These are phyloP conservation scores for Sclerurus mexicanus DNA, from an alignment of 2,113 vertebrate species.

Conservation along the genomic window DNA sequence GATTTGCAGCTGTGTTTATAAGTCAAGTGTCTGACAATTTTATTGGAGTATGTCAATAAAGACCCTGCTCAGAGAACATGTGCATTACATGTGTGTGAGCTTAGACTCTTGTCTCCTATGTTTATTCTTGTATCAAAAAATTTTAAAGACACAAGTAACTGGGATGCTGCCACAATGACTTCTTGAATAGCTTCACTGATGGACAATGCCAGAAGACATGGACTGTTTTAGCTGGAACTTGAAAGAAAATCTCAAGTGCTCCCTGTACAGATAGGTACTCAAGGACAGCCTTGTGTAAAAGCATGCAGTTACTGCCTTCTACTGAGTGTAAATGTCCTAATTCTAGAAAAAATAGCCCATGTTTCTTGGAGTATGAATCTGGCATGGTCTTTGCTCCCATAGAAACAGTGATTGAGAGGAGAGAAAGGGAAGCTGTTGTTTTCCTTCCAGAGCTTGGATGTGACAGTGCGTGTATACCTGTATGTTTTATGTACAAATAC, in stretches of 20 bases:
- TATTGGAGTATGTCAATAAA: background rate
- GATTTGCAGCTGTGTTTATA: background rate
- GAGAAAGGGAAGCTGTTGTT: background rate
- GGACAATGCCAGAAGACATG: background rate
- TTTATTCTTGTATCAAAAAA: background rate
- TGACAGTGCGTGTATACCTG: background rate
- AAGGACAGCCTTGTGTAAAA: background rate
- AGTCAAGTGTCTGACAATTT: background rate
- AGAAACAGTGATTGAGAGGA: background rate
- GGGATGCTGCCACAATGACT: background rate
- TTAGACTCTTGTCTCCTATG: background rate
- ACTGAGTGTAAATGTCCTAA: background rate
- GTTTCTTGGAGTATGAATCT: background rate
- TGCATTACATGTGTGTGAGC: background rate
- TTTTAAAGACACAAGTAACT: background rate
- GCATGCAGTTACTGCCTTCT: background rate
- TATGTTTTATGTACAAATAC: background rate
- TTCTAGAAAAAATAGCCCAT: background rate
- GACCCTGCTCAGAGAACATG: background rate
- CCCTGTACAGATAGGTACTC: background rate
- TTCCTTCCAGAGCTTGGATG: background rate
- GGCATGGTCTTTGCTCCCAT: background rate
- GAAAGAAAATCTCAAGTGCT: background rate
- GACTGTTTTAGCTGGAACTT: background rate
- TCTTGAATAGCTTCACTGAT: background rate